Evolutionary conservation across 2,113 vertebrate species (phyloP).

Genomic region (Sardina pilchardus): DNA sequence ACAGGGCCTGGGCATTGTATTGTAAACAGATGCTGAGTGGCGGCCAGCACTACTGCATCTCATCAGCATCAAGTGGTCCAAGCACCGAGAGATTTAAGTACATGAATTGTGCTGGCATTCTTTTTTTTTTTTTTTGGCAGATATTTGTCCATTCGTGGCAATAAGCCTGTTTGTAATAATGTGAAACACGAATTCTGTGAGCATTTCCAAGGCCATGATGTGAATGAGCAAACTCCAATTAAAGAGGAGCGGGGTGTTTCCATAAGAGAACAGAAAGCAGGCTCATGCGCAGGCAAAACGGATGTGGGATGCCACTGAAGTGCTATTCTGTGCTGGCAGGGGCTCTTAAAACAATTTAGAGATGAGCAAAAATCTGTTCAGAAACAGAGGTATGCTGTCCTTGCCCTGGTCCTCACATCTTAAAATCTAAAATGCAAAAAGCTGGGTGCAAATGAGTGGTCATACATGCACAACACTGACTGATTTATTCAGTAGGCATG

Average conservation of each 20-base stretch:
- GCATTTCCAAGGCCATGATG: neutral
- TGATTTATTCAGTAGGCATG: neutral
- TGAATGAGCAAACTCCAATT: neutral
- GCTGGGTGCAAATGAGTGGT: neutral
- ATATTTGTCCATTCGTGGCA: too few species aligned
- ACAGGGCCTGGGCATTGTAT: neutral
- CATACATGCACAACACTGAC: neutral
- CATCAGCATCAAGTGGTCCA: neutral
- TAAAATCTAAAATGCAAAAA: neutral
- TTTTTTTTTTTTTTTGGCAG: neutral
- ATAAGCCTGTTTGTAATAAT: neutral
- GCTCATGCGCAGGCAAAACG: neutral
- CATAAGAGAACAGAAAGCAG: neutral
- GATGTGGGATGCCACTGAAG: neutral
- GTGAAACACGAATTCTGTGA: neutral
- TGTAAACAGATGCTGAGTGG: neutral
- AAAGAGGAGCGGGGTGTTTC: neutral
- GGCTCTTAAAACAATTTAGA: neutral
- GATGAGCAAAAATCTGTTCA: neutral
- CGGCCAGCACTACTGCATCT: neutral
- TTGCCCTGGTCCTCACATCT: too few species aligned
- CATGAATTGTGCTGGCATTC: neutral
- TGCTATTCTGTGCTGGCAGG: neutral
- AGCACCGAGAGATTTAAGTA: neutral
- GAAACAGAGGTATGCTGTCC: neutral